Conservation (phyloP, 2,888 invertebrate species). For the Cyclophora albipunctata region DNA sequence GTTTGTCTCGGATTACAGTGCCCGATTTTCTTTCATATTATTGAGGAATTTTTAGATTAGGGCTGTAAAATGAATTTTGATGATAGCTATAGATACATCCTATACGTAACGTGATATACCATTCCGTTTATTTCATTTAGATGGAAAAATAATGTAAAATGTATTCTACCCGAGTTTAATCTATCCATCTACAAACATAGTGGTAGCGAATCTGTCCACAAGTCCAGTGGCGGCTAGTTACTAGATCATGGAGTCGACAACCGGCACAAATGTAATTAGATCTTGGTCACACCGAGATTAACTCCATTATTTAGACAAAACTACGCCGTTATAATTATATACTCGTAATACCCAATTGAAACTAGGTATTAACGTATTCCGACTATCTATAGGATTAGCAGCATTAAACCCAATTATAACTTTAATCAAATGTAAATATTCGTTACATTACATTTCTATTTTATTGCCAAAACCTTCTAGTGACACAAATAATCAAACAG, state of each 20-base stretch:
- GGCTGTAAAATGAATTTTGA: not conserved
- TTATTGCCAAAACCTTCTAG: too few species aligned
- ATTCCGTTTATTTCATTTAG: constrained; percentile 2
- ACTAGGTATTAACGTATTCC: too few species aligned
- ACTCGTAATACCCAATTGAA: too few species aligned
- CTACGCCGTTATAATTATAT: too few species aligned
- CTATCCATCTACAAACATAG: too few species aligned
- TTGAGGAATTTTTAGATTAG: constrained; percentile 20
- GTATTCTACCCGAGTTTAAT: too few species aligned
- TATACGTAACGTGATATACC: constrained; percentile 1
- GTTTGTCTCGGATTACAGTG: constrained; percentile 48
- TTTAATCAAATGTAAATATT: too few species aligned
- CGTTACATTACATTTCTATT: too few species aligned
- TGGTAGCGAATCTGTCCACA: constrained; percentile 18
- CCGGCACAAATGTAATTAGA: constrained; percentile 60
- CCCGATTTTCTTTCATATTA: constrained; percentile 33
- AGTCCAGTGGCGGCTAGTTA: not conserved
- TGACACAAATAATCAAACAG: too few species aligned
- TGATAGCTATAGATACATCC: constrained; percentile 11
- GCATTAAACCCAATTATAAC: too few species aligned
- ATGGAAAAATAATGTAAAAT: constrained; percentile 10
- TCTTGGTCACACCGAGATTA: constrained; percentile 27
- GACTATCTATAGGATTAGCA: too few species aligned
- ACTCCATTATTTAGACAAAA: too few species aligned
- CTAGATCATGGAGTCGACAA: constrained; percentile 51